Evolutionary conservation across 2,113 vertebrate species (phyloP).

Genomic region (Acrocephalus kingi): DNA sequence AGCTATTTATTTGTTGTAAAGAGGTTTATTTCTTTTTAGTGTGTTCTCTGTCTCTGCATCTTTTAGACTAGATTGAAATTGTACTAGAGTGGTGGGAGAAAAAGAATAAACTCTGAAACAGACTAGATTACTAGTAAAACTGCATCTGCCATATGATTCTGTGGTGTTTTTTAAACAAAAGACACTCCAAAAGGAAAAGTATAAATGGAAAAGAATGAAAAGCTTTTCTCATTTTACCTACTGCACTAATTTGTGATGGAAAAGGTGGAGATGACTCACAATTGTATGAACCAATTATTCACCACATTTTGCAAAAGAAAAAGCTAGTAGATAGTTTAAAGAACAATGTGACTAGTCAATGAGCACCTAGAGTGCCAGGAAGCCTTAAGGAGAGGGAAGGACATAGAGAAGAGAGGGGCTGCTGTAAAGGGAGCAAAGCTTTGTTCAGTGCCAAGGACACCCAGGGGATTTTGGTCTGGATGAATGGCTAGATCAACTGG

Average conservation of each 20-base stretch:
- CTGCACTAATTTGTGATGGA: neutral
- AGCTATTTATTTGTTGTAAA: neutral
- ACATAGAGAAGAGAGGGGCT: rapidly evolving
- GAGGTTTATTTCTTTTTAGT: neutral
- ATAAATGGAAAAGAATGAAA: neutral
- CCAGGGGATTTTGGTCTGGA: neutral
- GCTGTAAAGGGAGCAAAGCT: neutral
- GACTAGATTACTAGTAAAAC: neutral
- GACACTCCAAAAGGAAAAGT: neutral
- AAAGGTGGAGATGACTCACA: neutral
- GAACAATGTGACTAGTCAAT: neutral
- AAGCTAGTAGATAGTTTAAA: neutral
- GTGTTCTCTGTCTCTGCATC: neutral
- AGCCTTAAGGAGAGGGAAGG: rapidly evolving
- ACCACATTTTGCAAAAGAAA: neutral
- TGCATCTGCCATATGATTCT: neutral
- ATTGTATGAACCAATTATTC: neutral
- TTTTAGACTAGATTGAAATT: neutral
- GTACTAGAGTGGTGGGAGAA: neutral
- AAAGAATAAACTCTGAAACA: neutral
- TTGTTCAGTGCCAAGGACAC: neutral
- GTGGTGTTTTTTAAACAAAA: neutral
- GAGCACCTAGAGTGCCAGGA: neutral
- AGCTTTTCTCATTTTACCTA: neutral
- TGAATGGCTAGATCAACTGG: neutral